These are phyloP conservation scores for Podabrus alpinus DNA, from an alignment of 2,888 invertebrate species.

Conservation along the genomic window DNA sequence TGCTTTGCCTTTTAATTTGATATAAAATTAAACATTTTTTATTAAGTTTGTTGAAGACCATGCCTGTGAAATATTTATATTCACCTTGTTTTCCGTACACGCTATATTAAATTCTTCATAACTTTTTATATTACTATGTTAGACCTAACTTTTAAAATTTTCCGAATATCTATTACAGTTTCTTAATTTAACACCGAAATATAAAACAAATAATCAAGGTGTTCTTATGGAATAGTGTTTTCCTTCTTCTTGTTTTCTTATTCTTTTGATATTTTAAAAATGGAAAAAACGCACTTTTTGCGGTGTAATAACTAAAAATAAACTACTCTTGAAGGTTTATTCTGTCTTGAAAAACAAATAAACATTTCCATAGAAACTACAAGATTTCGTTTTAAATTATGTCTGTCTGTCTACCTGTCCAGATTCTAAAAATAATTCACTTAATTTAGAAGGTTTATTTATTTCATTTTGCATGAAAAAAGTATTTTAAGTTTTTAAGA, in stretches of 20 bases:
- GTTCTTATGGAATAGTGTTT: not conserved
- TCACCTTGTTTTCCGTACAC: not conserved
- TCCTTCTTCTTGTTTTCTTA: not conserved
- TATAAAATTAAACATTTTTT: not conserved
- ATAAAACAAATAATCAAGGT: not conserved
- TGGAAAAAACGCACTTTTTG: not conserved
- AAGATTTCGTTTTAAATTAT: too few species aligned
- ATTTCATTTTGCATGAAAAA: too few species aligned
- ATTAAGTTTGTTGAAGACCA: not conserved
- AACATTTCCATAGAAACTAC: too few species aligned
- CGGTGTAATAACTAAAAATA: too few species aligned
- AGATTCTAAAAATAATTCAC: too few species aligned
- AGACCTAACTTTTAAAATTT: not conserved
- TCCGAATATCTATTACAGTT: not conserved
- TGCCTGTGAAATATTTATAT: not conserved
- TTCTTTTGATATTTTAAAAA: not conserved
- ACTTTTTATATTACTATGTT: not conserved
- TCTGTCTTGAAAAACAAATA: not conserved
- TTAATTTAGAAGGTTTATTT: too few species aligned
- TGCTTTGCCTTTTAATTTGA: not conserved
- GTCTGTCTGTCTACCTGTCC: too few species aligned
- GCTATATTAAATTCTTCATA: not conserved
- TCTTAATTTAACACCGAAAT: not conserved
- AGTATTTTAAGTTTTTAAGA: too few species aligned
- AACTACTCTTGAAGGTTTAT: not conserved